phyloP scores from a whole-genome alignment of 2,797 vertebrate species.

The Malacoraja senta region DNA sequence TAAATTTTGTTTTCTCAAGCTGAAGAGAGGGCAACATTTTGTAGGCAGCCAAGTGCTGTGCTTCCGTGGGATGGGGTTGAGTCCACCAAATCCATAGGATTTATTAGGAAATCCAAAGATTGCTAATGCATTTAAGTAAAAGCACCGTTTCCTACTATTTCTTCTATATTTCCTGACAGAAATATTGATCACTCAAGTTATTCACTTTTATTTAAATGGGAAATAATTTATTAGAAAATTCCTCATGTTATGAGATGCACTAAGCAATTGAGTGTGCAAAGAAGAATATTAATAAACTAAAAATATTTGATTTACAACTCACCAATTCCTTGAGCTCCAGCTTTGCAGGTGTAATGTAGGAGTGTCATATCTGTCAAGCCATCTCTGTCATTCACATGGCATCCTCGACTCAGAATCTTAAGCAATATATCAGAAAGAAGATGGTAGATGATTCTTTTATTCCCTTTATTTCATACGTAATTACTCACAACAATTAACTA shows the following conservation, averaged over 20 bases:
- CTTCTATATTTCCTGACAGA: not conserved
- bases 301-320: conserved; percentile 49
- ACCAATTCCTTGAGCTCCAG: conserved; percentile 94
- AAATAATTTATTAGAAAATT: not conserved
- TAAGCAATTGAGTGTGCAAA: not conserved
- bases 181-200: not conserved
- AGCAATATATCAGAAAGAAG: conserved; percentile 28
- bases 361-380: conserved; percentile 96
- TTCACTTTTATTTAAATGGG: not conserved
- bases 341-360: conserved; percentile 86
- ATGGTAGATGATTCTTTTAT: not conserved
- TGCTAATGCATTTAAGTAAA: no score
- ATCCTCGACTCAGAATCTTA: conserved; percentile 90
- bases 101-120: no score
- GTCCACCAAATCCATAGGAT: no score
- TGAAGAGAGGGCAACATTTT: no score
- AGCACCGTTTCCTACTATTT: no score
- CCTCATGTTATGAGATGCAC: not conserved
- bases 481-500: no score
- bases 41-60: no score
- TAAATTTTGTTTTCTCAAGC: no score
- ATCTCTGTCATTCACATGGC: conserved; percentile 89
- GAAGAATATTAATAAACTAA: not conserved
- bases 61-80: no score
- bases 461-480: not conserved